Base-by-base conservation (phyloP, 2,797 vertebrate genomes). In the Eleutherodactylus coqui region DNA sequence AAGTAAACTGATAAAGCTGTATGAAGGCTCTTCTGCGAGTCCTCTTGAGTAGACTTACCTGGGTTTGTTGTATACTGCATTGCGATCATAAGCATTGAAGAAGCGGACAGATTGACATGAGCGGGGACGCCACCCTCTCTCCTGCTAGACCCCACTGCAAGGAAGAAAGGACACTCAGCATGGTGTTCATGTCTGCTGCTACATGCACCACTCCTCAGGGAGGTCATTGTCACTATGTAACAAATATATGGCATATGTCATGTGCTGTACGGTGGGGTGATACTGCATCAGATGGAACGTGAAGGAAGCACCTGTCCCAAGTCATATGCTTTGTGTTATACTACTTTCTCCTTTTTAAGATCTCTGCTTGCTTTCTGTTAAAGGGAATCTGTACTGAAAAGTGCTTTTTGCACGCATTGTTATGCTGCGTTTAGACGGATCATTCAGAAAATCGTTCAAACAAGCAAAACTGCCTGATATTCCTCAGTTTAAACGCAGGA, bases 41-140 rank as follows among this genome's bases (percentile, higher is more conserved):
- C 24, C 4, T 10, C 5, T 41, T 5, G 16, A 32, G 9, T 21
- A 49, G 41, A 77, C 92, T 84, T 94, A 98, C 98, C 98, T 88
- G 98, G 98, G 89, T 99, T 99, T 82, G 98, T 94, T 10, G 98
- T 99, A 91, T 99, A 99, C 93, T 99, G 98, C 98, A 99, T 99
- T 89, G 98, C 97, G 89, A 99, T 99, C 98, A 99, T 99, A 72
- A 99, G 94, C 98, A 99, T 99, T 78, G 98, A 99, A 24, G 97
- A 98, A 17, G 98, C 97, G 88, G 98, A 99, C 4, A 99, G 93
- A 93, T 99, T 99, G 84, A 99, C 97, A 83, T 99, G 98, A 64
- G 97, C 96, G 7, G 98, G 97, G 79, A 99, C 96, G 0, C 94
- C 94, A n/a, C 96, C 95, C 92, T 99, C 98, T 94, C 96, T 96